Evolutionary conservation across 2,113 vertebrate genomes (phyloP), one percentile per base, ranked within the genome.

Genomic region (Daboia siamensis): DNA sequence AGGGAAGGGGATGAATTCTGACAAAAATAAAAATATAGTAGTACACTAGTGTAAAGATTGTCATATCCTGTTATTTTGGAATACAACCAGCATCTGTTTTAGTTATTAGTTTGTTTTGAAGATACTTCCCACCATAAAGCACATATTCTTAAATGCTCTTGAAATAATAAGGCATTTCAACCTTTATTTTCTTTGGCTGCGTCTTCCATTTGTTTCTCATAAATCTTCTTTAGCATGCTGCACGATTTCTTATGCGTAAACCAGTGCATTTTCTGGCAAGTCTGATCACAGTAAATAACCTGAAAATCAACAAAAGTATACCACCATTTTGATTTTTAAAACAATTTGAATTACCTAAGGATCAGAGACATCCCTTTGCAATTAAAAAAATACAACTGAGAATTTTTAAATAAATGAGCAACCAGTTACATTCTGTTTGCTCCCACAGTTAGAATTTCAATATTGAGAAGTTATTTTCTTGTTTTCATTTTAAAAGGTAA

Each of bases 241-340:
- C 99, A 99, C 69, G 98, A 96, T 93, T 99, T 99, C 96, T 99
- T 99, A 96, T 99, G 99, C 33, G 98, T 97, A 96, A 99, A 99
- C 99, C 99, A 99, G 96, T 99, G 99, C 92, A 98, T 97, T 95
- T 99, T 99, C 96, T 99, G 99, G 93, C 99, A 99, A 88, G 97
- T 96, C 85, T 99, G 99, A 93, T 97, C 97, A 23, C 99, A 99
- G 94, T 99, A 99, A 91, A 99, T 98, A 94, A 99, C 99, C 99
- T 99, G 94, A 86, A 95, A 95, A 23, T 94, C 86, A 93, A 4
- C 90, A 95, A 94, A 80, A 92, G 48, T n/a, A 92, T 23, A 55
- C 93, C 0, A 90, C 69, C 48, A 91, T 24, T 69, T 92, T 13
- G 20, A 44, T 84, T 1, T 54, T n/a, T 21, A 44, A 8, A 29